Percentiles rank a stretch among this genome's conserved stretches.
These are phyloP conservation scores for Poecilia gillii DNA, from an alignment of 2,797 vertebrate species.

Conservation along the genomic window DNA sequence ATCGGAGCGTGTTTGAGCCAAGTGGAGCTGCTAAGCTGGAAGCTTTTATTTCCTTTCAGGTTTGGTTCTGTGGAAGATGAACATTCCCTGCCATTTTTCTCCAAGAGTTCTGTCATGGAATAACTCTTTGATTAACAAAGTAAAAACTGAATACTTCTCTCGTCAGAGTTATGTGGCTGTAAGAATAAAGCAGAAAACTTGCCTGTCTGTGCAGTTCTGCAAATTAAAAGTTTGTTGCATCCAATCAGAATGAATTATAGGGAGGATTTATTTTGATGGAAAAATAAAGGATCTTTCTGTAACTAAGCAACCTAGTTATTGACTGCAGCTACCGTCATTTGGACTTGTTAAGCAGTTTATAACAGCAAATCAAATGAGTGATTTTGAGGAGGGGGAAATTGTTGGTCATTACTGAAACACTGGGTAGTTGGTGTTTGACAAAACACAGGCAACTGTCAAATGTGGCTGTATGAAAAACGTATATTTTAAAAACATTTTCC, in stretches of 20 bases:
- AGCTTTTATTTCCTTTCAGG: conserved; percentile 72
- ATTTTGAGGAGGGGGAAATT: not conserved
- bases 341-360: not conserved
- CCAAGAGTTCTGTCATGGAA: conserved; percentile 57
- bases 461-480: not conserved
- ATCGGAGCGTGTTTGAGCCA: conserved; percentile 47
- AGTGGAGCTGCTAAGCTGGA: conserved; percentile 45
- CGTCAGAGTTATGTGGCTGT: not conserved
- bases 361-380: not conserved
- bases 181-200: not conserved
- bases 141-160: not conserved
- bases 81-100: conserved; percentile 35
- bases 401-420: not conserved
- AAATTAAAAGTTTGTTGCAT: not conserved
- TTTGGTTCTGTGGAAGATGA: conserved; percentile 56
- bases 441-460: not conserved
- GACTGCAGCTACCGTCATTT: not conserved
- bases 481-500: not conserved
- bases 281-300: not conserved
- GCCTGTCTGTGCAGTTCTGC: not conserved
- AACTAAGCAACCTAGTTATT: not conserved
- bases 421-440: not conserved
- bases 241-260: conserved; percentile 2
- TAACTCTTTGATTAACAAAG: conserved; percentile 43
- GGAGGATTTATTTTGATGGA: not conserved